Conservation (phyloP, 2,113 vertebrate species). For the Myrmecobius fasciatus region DNA sequence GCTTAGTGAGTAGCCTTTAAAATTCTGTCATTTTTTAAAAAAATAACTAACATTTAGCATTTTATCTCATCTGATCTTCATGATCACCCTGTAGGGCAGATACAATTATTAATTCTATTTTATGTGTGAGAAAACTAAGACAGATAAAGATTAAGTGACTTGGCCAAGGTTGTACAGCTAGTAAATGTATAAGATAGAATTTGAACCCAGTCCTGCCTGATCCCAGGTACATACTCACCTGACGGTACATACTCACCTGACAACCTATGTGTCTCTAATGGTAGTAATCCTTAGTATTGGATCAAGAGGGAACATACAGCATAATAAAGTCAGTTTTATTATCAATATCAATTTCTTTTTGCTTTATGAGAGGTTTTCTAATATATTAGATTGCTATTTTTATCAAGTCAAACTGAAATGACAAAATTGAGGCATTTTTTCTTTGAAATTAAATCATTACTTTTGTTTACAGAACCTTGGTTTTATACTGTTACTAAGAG, state of each 20-base stretch:
- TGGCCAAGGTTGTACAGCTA: not conserved
- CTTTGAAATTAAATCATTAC: constrained; percentile 23
- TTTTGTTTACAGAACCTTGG: constrained; percentile 25
- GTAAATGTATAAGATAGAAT: not conserved
- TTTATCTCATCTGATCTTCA: not conserved
- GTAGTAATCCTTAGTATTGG: not conserved
- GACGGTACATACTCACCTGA: not conserved
- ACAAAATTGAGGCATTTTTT: constrained; percentile 54
- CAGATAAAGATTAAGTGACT: not conserved
- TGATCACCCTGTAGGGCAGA: not conserved
- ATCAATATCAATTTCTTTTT: constrained; percentile 42
- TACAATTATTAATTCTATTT: not conserved
- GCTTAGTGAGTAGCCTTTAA: not conserved
- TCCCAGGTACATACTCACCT: not conserved
- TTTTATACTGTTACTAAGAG: constrained; percentile 42
- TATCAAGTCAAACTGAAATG: constrained; percentile 57
- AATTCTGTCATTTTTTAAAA: not conserved
- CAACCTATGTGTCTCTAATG: not conserved
- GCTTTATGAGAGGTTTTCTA: constrained; percentile 60
- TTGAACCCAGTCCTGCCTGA: not conserved
- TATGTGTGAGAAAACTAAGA: not conserved
- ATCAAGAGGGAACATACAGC: not conserved
- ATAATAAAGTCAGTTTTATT: constrained; percentile 3
- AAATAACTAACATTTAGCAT: not conserved
- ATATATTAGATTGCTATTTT: constrained; percentile 62